Evolutionary conservation across 1,140 invertebrate genomes (phyloP), one percentile per base, ranked within the genome.

Genomic region (Patella vulgata): DNA sequence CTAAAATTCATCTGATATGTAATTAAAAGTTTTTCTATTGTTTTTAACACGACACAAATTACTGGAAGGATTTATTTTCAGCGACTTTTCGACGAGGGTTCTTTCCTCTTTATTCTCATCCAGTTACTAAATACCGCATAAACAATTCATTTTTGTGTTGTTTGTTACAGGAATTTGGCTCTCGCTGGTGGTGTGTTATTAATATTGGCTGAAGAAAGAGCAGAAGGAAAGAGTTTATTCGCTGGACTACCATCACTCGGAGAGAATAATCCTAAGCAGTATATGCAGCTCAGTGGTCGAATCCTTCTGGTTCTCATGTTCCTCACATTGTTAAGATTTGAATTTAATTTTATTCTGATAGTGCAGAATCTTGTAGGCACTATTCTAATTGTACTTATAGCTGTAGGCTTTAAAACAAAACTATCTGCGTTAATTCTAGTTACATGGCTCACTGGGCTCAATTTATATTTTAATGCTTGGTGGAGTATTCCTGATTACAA

Each of bases 281-380:
- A 98, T 82, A 88, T 99, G 78, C 96, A 99, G 86, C 86, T 99
- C 2, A 93, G 95, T 62, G 98, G 98, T 28, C 89, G 98, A 68
- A 91, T 99, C 63, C 88, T 99, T 17, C 86, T 99, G 21, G 97
- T 98, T 11, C 97, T 99, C 84, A 99, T 99, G 98, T 99, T 99
- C 83, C 89, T 98, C 65, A 99, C 97, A 1, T 85, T 99, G 19
- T 89, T 99, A 52, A 89, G 95, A 73, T 94, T 99, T 78, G 97
- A 99, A 48, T 52, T 77, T 17, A 71, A 73, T 60, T 50, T 78
- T 39, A 62, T 86, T 50, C 86, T 93, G 89, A 89, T 96, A 54
- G 77, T 95, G 44, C 90, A 96, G 87, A 94, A 98, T 82, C 87
- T 99, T 56, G 85, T 99, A 54, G 97, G 96, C 47, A 94, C 95